Percentiles rank a stretch among this genome's conserved stretches.
Conservation (phyloP, 2,797 vertebrate species). For the Hippopotamyrus pictus region DNA sequence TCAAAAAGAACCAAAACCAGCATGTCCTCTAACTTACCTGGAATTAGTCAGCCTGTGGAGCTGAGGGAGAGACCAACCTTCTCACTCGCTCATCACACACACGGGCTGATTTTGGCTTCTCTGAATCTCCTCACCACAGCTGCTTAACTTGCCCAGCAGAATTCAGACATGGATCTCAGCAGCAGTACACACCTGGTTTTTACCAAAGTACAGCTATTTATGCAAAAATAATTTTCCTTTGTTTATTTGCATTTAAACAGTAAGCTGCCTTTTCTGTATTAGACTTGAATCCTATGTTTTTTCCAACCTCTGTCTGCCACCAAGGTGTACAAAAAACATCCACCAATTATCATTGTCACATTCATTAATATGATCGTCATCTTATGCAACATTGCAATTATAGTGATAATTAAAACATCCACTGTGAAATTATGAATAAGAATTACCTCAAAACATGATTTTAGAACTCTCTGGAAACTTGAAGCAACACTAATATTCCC, state of each 20-base stretch:
- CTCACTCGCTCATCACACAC: background rate
- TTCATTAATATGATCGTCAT: background rate
- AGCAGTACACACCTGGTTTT: background rate
- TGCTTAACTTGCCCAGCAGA: background rate
- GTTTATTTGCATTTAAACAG: background rate
- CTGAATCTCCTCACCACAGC: background rate
- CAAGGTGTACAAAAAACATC: background rate
- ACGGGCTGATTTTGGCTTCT: background rate
- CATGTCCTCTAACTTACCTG: background rate
- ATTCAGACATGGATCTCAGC: background rate
- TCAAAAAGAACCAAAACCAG: background rate
- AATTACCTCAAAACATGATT: background rate
- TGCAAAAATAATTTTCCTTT: background rate
- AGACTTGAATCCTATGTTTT: background rate
- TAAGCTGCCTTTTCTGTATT: background rate
- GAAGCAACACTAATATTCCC: background rate
- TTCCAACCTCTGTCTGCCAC: background rate
- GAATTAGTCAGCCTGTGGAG: background rate
- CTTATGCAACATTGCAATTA: background rate
- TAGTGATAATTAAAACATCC: conserved; percentile 13
- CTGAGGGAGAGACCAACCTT: background rate
- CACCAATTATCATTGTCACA: background rate
- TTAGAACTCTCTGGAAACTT: background rate
- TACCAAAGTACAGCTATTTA: background rate
- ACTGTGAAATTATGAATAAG: background rate